Evolutionary conservation across 1,140 invertebrate species (phyloP).

Genomic region (Ruditapes philippinarum): DNA sequence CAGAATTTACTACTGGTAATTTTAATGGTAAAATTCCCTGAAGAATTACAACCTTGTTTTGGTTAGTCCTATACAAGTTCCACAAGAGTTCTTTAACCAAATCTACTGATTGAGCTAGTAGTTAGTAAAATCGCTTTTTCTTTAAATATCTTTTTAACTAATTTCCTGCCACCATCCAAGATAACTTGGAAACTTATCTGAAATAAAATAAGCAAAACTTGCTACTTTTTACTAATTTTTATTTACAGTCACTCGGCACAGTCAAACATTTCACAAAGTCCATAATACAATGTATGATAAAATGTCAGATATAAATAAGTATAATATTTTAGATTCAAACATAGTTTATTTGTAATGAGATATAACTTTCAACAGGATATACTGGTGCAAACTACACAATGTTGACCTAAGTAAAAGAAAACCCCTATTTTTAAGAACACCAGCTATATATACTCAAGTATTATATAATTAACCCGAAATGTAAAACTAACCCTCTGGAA

Average conservation of each 20-base stretch:
- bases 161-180: slow-evolving; percentile 1
- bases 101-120: too few species aligned
- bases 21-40: too few species aligned
- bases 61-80: too few species aligned
- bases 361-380: slow-evolving; percentile 28
- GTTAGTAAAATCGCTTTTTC: neutral
- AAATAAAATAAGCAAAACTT: neutral
- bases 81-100: too few species aligned
- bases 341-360: neutral
- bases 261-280: neutral
- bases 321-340: neutral
- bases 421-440: neutral
- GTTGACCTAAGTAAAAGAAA: neutral
- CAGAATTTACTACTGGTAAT: too few species aligned
- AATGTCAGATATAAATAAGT: slow-evolving; percentile 14
- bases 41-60: too few species aligned
- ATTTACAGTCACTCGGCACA: neutral
- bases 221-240: too few species aligned
- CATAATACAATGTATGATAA: slow-evolving; percentile 9
- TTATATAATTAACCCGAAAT: neutral
- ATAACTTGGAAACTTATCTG: slow-evolving; percentile 16
- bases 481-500: slow-evolving; percentile 1
- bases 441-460: slow-evolving; percentile 1
- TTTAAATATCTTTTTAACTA: neutral
- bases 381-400: neutral